Conservation (phyloP, 2,113 vertebrate genomes). For the Cyprinodon brontotheroides region DNA sequence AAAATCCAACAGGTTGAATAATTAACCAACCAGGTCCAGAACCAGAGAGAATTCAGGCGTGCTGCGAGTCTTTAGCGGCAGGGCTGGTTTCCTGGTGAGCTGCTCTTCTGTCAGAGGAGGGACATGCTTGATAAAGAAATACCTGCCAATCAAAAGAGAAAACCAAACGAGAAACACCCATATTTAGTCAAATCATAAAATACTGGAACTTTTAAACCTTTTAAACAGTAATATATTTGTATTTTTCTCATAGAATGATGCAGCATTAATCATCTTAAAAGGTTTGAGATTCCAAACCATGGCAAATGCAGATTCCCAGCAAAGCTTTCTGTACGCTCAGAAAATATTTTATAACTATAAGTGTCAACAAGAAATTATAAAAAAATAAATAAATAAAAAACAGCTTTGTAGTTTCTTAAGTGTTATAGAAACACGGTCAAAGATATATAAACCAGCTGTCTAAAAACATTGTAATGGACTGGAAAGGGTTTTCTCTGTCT, state of each 20-base stretch:
- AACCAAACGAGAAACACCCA: not conserved
- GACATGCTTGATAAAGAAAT: constrained; percentile 99
- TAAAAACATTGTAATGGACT: not conserved
- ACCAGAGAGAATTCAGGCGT: constrained; percentile 98
- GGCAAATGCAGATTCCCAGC: too few species aligned
- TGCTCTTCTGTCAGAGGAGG: constrained; percentile 98
- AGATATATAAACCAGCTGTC: too few species aligned
- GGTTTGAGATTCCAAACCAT: not conserved
- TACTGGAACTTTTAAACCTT: not conserved
- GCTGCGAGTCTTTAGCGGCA: constrained; percentile 97
- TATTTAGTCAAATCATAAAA: not conserved
- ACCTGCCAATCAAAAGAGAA: constrained; percentile 75
- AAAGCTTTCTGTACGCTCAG: too few species aligned
- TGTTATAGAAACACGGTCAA: too few species aligned
- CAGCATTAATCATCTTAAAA: not conserved
- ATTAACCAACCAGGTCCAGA: constrained; percentile 90
- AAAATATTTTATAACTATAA: not conserved
- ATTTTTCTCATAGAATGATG: not conserved
- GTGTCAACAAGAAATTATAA: too few species aligned
- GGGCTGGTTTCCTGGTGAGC: constrained; percentile 95
- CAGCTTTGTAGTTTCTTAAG: too few species aligned
- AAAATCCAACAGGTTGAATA: too few species aligned
- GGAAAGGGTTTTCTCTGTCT: not conserved
- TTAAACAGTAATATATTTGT: not conserved
- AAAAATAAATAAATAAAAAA: too few species aligned